Evolutionary conservation across 2,888 invertebrate genomes (phyloP).

Genomic region (Heliconius cydno): DNA sequence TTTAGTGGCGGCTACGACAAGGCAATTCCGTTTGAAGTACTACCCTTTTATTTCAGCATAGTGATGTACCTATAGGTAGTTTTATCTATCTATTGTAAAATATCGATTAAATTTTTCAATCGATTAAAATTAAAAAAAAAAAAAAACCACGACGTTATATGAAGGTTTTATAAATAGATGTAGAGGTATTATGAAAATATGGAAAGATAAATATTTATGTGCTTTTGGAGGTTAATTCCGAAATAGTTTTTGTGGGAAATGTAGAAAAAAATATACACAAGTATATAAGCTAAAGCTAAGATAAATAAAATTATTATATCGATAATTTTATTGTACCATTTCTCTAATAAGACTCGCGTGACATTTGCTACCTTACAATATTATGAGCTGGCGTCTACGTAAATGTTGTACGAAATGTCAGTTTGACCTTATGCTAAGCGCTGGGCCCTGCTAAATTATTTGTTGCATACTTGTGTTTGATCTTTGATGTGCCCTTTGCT

Average conservation of each 20-base stretch:
- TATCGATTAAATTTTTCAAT: constrained; percentile 49
- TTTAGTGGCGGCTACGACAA: constrained; percentile 67
- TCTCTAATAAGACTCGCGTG: constrained; percentile 66
- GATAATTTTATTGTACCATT: constrained; percentile 49
- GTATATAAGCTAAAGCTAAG: no score
- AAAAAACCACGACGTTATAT: not conserved
- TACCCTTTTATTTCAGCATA: constrained; percentile 58
- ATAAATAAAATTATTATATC: constrained; percentile 38
- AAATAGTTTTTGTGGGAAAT: not conserved
- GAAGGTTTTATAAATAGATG: not conserved
- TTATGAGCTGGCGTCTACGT: constrained; percentile 66
- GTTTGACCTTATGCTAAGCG: constrained; percentile 82
- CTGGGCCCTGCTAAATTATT: constrained; percentile 70
- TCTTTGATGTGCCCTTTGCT: constrained; percentile 75
- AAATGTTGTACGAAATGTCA: constrained; percentile 80
- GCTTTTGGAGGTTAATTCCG: not conserved
- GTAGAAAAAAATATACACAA: not conserved
- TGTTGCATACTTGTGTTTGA: constrained; percentile 65
- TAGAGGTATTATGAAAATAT: no score
- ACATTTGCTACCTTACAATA: constrained; percentile 58
- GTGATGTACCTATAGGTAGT: constrained; percentile 22
- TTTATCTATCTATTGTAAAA: not conserved
- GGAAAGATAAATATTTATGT: not conserved
- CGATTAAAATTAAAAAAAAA: not conserved
- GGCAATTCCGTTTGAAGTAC: constrained; percentile 62